Percentiles rank a stretch among this genome's conserved stretches.
phyloP scores from a whole-genome alignment of 2,113 vertebrate genomes.

The Corythornis madagascariensis region DNA sequence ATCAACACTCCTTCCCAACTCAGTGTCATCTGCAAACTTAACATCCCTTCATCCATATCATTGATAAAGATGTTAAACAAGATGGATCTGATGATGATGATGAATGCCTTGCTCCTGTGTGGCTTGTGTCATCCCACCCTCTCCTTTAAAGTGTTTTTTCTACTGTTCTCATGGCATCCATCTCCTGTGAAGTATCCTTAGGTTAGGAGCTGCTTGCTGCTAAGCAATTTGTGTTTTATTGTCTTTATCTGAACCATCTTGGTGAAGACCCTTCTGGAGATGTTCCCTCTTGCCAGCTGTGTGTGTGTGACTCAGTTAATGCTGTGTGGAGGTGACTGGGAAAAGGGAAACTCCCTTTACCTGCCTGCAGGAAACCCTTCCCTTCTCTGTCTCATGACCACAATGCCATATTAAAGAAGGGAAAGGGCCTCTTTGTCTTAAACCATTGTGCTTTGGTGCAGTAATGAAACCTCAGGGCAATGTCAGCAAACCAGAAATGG shows the following conservation, averaged over 20 bases:
- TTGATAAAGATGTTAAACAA: no score
- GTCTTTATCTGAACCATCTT: not conserved
- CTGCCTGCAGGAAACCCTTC: not conserved
- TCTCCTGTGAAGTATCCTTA: not conserved
- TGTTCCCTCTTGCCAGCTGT: not conserved
- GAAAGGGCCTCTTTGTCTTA: not conserved
- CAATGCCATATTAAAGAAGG: not conserved
- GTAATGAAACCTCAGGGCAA: not conserved
- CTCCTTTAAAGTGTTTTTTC: not conserved
- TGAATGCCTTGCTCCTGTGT: not conserved
- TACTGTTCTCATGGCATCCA: not conserved
- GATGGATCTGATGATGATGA: not conserved
- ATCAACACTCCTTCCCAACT: no score
- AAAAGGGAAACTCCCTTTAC: slow-evolving; percentile 45
- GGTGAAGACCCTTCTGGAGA: not conserved
- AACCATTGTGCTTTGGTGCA: not conserved
- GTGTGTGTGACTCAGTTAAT: slow-evolving; percentile 32
- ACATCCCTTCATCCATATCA: no score
- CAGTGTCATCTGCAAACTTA: no score
- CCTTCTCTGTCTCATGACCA: not conserved
- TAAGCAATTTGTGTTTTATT: not conserved
- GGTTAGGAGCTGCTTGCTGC: not conserved
- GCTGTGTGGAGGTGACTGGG: not conserved
- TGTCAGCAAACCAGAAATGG: not conserved
- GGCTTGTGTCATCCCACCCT: not conserved